These are phyloP conservation scores for Eumeta japonica DNA, from an alignment of 1,140 invertebrate species.

Conservation along the genomic window DNA sequence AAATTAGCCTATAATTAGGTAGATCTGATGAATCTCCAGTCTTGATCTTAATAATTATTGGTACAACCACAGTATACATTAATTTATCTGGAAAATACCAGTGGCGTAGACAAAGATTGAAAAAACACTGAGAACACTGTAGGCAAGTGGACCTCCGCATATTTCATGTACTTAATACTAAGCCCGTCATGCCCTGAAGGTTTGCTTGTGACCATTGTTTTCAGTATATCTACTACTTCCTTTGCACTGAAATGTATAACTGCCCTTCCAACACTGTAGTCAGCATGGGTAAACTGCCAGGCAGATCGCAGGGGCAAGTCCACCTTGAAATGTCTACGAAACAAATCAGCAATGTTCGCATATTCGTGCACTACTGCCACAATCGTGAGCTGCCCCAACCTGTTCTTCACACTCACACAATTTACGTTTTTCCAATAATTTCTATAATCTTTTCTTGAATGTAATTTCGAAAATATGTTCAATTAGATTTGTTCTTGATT, in stretches of 20 bases:
- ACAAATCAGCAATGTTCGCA: too few species aligned
- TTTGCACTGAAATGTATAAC: too few species aligned
- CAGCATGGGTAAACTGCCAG: too few species aligned
- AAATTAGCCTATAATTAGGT: conserved; percentile 10
- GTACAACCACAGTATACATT: conserved; percentile 5
- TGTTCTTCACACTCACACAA: too few species aligned
- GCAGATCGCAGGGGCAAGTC: too few species aligned
- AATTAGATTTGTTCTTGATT: conserved; percentile 13
- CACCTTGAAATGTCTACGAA: too few species aligned
- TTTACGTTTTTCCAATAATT: conserved; percentile 8
- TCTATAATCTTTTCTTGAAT: conserved; percentile 8
- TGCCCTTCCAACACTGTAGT: too few species aligned
- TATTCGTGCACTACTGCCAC: too few species aligned
- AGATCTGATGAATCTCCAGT: conserved; percentile 8
- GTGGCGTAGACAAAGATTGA: conserved; percentile 9
- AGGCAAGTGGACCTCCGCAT: conserved; percentile 10
- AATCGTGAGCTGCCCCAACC: too few species aligned
- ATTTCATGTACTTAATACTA: conserved; percentile 10
- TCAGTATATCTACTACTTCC: conserved; percentile 3
- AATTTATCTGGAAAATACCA: conserved; percentile 6
- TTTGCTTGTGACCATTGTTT: conserved; percentile 6
- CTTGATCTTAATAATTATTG: conserved; percentile 11
- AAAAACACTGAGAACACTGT: conserved; percentile 7
- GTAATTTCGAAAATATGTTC: conserved; percentile 7
- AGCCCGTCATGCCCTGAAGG: conserved; percentile 11